Conservation (phyloP, 1,140 invertebrate species). For the Trichonephila clavata region DNA sequence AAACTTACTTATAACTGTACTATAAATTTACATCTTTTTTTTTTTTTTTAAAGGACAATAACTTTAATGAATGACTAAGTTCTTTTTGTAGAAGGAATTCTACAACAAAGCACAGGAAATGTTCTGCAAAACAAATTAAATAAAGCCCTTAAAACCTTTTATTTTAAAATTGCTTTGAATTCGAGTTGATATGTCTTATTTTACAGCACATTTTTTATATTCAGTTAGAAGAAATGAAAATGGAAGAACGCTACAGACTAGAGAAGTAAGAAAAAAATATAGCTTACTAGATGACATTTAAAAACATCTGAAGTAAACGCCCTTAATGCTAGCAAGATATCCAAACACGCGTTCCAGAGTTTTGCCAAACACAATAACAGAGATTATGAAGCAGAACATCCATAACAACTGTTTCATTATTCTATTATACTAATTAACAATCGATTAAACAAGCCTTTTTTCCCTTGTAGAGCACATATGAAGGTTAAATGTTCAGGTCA, state of each 20-base stretch:
- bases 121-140: background rate
- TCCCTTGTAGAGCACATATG: background rate
- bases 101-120: background rate
- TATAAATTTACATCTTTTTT: too few species aligned
- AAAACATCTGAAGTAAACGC: background rate
- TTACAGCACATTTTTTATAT: too few species aligned
- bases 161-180: background rate
- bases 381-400: background rate
- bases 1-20: too few species aligned
- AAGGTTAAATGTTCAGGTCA: background rate
- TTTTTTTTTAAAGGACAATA: too few species aligned
- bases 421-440: slow-evolving; percentile 16
- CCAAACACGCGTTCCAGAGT: background rate
- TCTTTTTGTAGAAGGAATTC: too few species aligned
- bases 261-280: background rate
- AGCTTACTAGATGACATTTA: background rate
- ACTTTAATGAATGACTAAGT: too few species aligned
- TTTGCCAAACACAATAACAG: background rate
- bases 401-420: background rate
- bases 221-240: too few species aligned
- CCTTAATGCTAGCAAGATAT: background rate
- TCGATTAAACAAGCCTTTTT: background rate
- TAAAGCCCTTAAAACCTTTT: background rate
- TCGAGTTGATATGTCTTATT: too few species aligned
- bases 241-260: too few species aligned